Conservation (phyloP, 2,113 vertebrate species). For the Leucosticte australis region DNA sequence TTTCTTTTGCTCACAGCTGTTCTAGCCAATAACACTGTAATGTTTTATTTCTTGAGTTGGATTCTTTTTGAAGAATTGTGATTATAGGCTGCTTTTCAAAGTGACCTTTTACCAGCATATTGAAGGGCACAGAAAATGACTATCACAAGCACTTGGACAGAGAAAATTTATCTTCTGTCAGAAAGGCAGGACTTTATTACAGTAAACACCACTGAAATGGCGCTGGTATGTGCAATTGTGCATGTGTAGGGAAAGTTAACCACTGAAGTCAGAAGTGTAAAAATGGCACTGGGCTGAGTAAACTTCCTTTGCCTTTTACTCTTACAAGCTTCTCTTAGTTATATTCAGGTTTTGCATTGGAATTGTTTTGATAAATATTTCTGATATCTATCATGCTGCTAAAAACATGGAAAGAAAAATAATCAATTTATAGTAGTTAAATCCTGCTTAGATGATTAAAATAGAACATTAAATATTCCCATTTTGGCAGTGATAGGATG, state of each 20-base stretch:
- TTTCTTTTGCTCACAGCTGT: not conserved
- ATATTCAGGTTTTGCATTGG: not conserved
- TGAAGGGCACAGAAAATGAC: not conserved
- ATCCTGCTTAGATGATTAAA: not conserved
- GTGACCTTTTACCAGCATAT: not conserved
- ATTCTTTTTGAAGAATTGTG: not conserved
- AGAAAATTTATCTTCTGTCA: not conserved
- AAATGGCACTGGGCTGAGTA: not conserved
- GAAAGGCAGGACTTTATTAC: not conserved
- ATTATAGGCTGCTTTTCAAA: not conserved
- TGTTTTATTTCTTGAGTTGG: not conserved
- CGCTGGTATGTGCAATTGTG: fast-evolving
- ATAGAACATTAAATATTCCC: not conserved
- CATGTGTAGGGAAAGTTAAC: not conserved
- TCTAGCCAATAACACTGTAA: not conserved
- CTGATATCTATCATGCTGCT: not conserved
- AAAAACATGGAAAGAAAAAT: not conserved
- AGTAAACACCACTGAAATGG: not conserved
- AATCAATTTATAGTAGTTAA: not conserved
- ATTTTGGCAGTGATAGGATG: not conserved
- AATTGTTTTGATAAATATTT: not conserved
- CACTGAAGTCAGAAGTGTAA: not conserved
- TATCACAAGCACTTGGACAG: not conserved
- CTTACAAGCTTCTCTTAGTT: not conserved
- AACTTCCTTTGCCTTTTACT: not conserved